These are phyloP conservation scores for Shargacucullia verbasci DNA, from an alignment of 2,888 invertebrate genomes.

Conservation along the genomic window DNA sequence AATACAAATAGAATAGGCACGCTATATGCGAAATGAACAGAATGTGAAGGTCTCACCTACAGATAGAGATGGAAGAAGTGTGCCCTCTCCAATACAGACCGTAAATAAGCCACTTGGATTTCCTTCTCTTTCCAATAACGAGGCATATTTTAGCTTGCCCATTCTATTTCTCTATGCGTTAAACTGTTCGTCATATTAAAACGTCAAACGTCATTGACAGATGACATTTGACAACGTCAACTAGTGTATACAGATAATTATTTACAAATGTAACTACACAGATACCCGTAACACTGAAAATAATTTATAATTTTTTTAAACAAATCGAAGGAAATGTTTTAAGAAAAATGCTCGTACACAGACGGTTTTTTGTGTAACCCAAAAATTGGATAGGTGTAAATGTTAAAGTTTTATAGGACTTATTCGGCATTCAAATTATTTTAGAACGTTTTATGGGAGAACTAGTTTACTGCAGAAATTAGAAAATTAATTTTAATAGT, in stretches of 20 bases:
- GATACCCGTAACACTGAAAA: slow-evolving; percentile 60
- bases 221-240: slow-evolving; percentile 26
- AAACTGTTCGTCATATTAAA: slow-evolving; percentile 11
- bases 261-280: slow-evolving; percentile 57
- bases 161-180: slow-evolving; percentile 19
- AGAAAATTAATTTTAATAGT: too few species aligned
- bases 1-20: slow-evolving; percentile 7
- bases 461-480: neutral
- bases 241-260: slow-evolving; percentile 47
- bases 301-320: slow-evolving; percentile 24
- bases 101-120: too few species aligned
- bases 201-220: slow-evolving; percentile 30
- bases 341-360: slow-evolving; percentile 20
- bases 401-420: neutral
- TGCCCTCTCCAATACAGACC: neutral
- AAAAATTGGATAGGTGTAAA: slow-evolving; percentile 18
- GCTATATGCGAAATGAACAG: neutral
- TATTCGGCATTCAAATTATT: slow-evolving; percentile 1
- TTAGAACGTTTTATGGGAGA: neutral
- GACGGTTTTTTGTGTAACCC: slow-evolving; percentile 1
- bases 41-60: neutral
- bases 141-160: neutral
- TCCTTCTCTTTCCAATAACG: slow-evolving; percentile 7
- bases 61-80: slow-evolving; percentile 8
- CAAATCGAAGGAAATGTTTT: slow-evolving; percentile 28